phyloP scores from a whole-genome alignment of 2,888 invertebrate genomes.

The Drosophila nigricruria region DNA sequence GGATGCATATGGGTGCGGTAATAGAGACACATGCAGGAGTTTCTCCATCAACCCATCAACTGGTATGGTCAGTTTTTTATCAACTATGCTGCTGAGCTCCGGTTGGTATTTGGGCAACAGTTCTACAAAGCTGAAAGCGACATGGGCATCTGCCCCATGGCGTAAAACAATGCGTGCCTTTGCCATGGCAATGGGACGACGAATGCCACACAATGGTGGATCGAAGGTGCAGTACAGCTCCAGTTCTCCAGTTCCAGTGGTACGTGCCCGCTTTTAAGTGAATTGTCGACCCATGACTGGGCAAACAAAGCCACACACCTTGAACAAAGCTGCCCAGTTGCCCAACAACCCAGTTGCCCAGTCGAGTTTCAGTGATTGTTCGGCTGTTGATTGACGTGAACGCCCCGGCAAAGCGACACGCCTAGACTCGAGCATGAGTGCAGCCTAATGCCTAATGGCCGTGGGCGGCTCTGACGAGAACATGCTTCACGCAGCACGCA shows the following conservation, averaged over 20 bases:
- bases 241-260: constrained; percentile 22
- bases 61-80: neutral
- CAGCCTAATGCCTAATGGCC: constrained; percentile 60
- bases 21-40: neutral
- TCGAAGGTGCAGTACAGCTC: constrained; percentile 6
- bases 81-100: constrained; percentile 9
- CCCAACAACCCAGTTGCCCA: neutral
- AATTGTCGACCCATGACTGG: constrained; percentile 61
- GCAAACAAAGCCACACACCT: constrained; percentile 66
- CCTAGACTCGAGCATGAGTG: constrained; percentile 39
- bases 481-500: constrained; percentile 19
- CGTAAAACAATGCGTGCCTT: constrained; percentile 39
- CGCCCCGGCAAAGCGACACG: constrained; percentile 51
- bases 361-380: constrained; percentile 36
- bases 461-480: constrained; percentile 5
- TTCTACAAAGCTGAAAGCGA: constrained; percentile 47
- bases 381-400: constrained; percentile 52
- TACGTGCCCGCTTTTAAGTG: constrained; percentile 66
- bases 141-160: constrained; percentile 30
- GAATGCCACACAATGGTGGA: neutral
- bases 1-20: neutral
- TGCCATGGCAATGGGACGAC: constrained; percentile 1
- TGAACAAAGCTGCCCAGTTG: constrained; percentile 13
- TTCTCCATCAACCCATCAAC: too few relatives aligned
- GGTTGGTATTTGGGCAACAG: constrained; percentile 38